Evolutionary conservation across 2,113 vertebrate genomes (phyloP).

Genomic region (Cyrtonyx montezumae): DNA sequence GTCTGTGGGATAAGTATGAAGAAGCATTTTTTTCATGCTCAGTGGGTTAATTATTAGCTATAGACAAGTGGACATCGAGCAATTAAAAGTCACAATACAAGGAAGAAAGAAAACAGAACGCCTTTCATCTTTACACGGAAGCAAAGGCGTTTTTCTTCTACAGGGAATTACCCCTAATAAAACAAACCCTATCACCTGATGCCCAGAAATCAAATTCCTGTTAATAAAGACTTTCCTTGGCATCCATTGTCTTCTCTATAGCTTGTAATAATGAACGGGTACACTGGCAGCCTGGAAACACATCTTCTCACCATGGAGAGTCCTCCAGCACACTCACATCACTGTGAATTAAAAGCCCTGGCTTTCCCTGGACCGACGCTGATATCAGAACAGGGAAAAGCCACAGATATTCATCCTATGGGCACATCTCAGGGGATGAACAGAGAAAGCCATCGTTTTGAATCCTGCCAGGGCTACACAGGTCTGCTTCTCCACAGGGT

Average conservation of each 20-base stretch:
- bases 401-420: background rate
- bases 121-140: conserved; percentile 68
- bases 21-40: conserved; percentile 55
- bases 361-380: background rate
- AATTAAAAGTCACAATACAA: conserved; percentile 26
- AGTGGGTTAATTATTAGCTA: conserved; percentile 54
- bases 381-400: background rate
- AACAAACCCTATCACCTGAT: background rate
- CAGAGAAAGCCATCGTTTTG: too few species aligned
- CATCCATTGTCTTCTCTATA: background rate
- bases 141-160: conserved; percentile 4
- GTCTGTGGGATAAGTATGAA: background rate
- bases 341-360: background rate
- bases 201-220: conserved; percentile 4
- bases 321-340: background rate
- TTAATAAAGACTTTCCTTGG: conserved; percentile 21
- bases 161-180: conserved; percentile 66
- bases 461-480: too few species aligned
- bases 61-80: background rate
- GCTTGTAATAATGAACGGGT: too few species aligned
- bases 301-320: background rate
- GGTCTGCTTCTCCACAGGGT: background rate
- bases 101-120: conserved; percentile 50
- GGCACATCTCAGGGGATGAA: fast-evolving
- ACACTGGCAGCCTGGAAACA: background rate